A percentile compares a stretch with the other conserved stretches of the same genome.
Evolutionary conservation across 2,797 vertebrate genomes (phyloP).

Genomic region (Xenopus petersii): DNA sequence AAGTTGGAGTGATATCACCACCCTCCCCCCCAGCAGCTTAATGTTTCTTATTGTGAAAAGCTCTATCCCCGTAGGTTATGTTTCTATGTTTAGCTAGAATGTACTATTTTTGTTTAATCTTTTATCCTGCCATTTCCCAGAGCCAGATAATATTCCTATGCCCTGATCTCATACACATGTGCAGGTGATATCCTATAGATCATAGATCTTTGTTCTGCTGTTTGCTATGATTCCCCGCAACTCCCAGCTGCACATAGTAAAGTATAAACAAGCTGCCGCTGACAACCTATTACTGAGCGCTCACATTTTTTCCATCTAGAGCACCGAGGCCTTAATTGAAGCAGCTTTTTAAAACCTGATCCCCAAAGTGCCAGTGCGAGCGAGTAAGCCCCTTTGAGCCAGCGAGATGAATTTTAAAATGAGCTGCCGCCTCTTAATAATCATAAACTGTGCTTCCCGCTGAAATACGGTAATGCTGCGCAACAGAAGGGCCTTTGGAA

Average conservation of each 20-base stretch:
- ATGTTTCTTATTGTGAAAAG: too few species aligned
- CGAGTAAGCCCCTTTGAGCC: conserved; percentile 41
- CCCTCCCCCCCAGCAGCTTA: too few species aligned
- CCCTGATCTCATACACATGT: too few species aligned
- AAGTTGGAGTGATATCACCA: too few species aligned
- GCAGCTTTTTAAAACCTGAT: conserved; percentile 43
- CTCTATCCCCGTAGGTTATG: too few species aligned
- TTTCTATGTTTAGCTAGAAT: too few species aligned
- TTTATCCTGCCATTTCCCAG: too few species aligned
- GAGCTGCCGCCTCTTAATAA: conserved; percentile 29
- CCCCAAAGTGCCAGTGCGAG: conserved; percentile 43
- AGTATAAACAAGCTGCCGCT: conserved; percentile 36
- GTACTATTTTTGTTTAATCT: too few species aligned
- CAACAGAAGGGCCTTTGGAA: conserved; percentile 8
- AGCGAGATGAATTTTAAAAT: conserved; percentile 30
- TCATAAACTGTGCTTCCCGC: conserved; percentile 16
- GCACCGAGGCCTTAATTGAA: conserved; percentile 41
- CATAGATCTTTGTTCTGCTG: too few species aligned
- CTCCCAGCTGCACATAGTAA: conserved; percentile 39
- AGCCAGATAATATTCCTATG: too few species aligned
- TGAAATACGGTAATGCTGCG: conserved; percentile 3
- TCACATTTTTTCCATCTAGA: conserved; percentile 34
- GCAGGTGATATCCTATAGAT: too few species aligned
- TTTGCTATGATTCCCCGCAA: background rate
- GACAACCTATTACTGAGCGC: conserved; percentile 42